These are phyloP conservation scores for Drosophila emarginata DNA, from an alignment of 2,888 invertebrate species.

Conservation along the genomic window DNA sequence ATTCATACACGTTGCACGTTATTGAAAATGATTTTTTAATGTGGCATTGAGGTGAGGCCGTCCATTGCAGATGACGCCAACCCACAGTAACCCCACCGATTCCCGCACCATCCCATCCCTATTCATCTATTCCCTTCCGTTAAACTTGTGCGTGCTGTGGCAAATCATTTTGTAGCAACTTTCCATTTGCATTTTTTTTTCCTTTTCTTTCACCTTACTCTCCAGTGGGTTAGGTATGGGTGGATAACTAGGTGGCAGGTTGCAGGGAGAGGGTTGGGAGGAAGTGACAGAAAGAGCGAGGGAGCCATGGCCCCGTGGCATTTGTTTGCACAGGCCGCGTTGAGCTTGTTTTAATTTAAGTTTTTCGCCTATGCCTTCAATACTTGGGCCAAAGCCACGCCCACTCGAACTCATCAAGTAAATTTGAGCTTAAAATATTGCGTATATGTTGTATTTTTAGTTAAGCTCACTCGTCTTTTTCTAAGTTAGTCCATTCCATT, in stretches of 20 bases:
- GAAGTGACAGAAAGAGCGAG: background rate
- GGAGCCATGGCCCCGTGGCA: slow-evolving; percentile 33
- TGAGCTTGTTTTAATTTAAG: slow-evolving; percentile 62
- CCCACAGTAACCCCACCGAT: background rate
- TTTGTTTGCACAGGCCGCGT: slow-evolving; percentile 47
- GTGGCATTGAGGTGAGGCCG: slow-evolving; percentile 59
- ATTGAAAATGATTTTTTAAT: slow-evolving; percentile 79
- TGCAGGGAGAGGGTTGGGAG: too few species aligned
- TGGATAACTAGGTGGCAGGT: too few species aligned
- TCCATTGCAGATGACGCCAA: background rate
- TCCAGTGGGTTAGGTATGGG: too few species aligned
- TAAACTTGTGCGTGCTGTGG: slow-evolving; percentile 29
- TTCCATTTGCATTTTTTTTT: slow-evolving; percentile 58
- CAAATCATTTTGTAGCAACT: slow-evolving; percentile 55
- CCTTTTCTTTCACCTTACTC: slow-evolving; percentile 4
- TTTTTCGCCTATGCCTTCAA: slow-evolving; percentile 21
- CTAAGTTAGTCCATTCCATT: slow-evolving; percentile 3
- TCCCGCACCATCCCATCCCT: background rate
- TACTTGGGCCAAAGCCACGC: slow-evolving; percentile 9
- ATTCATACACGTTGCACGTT: slow-evolving; percentile 48
- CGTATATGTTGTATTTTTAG: slow-evolving; percentile 24
- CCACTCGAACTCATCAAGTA: slow-evolving; percentile 7
- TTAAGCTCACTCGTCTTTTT: slow-evolving; percentile 3
- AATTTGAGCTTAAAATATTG: slow-evolving; percentile 32
- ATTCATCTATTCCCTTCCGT: background rate